Evolutionary conservation across 2,888 invertebrate species (phyloP), one percentile per base, ranked within the genome.

Genomic region (Melinaea menophilus): DNA sequence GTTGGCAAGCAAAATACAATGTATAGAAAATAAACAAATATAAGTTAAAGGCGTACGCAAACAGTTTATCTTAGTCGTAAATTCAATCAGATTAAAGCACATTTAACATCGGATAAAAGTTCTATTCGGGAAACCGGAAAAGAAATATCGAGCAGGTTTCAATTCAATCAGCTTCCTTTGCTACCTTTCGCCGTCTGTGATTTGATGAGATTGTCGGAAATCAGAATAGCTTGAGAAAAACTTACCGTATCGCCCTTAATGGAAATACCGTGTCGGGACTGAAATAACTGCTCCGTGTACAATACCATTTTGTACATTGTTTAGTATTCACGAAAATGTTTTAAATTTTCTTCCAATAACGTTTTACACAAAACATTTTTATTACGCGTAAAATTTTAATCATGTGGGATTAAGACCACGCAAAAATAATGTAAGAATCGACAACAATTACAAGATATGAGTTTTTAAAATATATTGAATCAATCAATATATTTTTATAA

Each of bases 201-300:
- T 90, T 90, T 90, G 90, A 90, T 90, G 88, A 86, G 88, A 90
- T 89, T 88, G 89, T 89, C 82, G 84, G 77, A 81, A 86, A 86
- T 84, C 83, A 83, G 84, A 88, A 88, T 86, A 84, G 84, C 71
- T 80, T 77, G 79, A 76, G 78, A 79, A 79, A 80, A 82, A 82
- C 79, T 81, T 79, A 73, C 77, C 71, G 66, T 74, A 75, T 75
- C 71, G 77, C 70, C 69, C 71, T 75, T 85, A 84, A 85, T 85
- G 85, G 85, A 82, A 81, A 79, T 84, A 67, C 73, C 75, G 77
- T 85, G 85, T 85, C 74, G 75, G 67, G 69, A 67, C 66, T 62
- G 68, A 65, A 69, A 69, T 69, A 71, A 73, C 66, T 65, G 69
- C 64, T 69, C 68, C 65, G 63, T 66, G 65, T 69, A 65, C 64